phyloP scores from a whole-genome alignment of 2,888 invertebrate species.

The Callinectes sapidus region DNA sequence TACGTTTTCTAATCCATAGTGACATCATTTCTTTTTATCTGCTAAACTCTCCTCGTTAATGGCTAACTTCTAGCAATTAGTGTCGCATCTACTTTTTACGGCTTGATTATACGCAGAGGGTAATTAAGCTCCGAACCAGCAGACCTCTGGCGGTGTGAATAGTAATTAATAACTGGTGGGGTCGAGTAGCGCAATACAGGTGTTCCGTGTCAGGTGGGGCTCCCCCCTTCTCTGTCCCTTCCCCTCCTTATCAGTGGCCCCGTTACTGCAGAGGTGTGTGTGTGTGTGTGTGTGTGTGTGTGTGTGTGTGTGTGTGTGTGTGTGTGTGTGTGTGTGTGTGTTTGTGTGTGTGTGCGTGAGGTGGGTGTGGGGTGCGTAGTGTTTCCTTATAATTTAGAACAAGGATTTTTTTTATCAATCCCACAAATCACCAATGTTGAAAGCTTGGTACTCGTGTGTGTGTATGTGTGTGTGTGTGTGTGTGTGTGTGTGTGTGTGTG shows the following conservation, averaged over 20 bases:
- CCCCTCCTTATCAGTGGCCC: slow-evolving; percentile 6
- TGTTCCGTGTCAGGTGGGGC: neutral
- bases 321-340: slow-evolving; percentile 12
- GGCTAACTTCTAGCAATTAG: neutral
- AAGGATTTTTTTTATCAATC: neutral
- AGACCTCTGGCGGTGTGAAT: neutral
- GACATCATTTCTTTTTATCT: neutral
- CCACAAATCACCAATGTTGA: neutral
- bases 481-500: too few species aligned
- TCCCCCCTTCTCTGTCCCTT: neutral
- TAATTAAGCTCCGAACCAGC: neutral
- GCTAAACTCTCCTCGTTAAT: neutral
- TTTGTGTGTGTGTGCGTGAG: neutral
- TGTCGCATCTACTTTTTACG: neutral
- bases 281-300: too few species aligned
- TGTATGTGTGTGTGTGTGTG: too few species aligned
- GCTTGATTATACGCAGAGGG: neutral
- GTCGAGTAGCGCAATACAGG: neutral
- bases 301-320: neutral
- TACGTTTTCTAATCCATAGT: neutral
- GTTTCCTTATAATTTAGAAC: too few species aligned
- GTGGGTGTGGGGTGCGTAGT: neutral
- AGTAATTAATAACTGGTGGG: neutral
- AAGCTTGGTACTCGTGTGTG: neutral
- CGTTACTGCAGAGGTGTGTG: neutral